Base-by-base conservation (phyloP, 2,888 invertebrate genomes). In the Xestia c-nigrum region DNA sequence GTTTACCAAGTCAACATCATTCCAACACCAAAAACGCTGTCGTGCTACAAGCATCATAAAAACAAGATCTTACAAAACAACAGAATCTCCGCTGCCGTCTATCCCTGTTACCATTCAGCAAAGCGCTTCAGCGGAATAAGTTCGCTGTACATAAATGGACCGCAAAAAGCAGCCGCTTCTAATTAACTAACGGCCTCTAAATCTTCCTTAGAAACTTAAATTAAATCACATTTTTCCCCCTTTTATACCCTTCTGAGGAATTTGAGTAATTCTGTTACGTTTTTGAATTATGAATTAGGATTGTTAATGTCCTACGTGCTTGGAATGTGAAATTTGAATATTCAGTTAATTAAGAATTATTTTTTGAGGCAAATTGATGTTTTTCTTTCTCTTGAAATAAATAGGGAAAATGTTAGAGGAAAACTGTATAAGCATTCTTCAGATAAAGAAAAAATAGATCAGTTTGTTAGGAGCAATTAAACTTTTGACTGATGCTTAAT, bases 161-260 rank as follows among this genome's bases (percentile, higher is more conserved):
- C 86, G 83, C 88, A 83, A 87, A 89, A 89, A 81, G 87, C 84
- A 84, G 61, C 72, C 82, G 79, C 77, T 88, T 90, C 89, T 91
- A 91, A 91, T 92, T 91, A 91, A 90, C 87, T 86, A 85, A 88
- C 84, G 87, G 82, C 80, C 81, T 85, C 69, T 84, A 80, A 90
- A 86, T 85, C 73, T 85, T 86, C 80, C 82, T 73, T 67, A 74
- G 19, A 64, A 72, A 78, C 64, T 72, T 72, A 71, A 81, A 83
- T 80, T 84, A 72, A 78, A 85, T 81, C 80, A 80, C 77, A 81
- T 83, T 88, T 81, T 81, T 52, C 77, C 72, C 71, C 40, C 19
- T 16, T 85, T 76, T 76, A 31, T 66, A 64, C 67, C 24, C 64
- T 76, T 64, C 19, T n/a, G 59, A 46, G 55, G 73, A 72, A 81